phyloP scores from a whole-genome alignment of 2,888 invertebrate species.

The Drosophila multiciliata region DNA sequence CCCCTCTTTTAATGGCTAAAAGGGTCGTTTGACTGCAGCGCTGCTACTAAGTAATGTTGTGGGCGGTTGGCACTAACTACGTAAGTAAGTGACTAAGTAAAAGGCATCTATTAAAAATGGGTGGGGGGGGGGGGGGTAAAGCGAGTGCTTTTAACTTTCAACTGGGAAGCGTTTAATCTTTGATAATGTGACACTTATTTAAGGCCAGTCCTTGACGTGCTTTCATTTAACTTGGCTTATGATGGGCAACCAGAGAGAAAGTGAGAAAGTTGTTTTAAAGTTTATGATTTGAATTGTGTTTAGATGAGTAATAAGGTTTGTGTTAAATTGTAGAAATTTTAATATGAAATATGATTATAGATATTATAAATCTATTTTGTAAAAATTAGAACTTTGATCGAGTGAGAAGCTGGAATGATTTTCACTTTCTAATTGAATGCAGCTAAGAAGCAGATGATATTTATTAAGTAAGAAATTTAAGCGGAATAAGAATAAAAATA shows the following conservation, averaged over 20 bases:
- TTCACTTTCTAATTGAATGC: too few species aligned
- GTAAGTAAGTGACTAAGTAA: constrained; percentile 40
- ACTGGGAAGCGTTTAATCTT: constrained; percentile 32
- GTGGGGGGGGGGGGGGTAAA: background rate
- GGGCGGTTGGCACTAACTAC: constrained; percentile 27
- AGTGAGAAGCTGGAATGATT: background rate
- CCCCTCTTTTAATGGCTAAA: constrained; percentile 44
- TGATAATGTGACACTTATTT: constrained; percentile 24
- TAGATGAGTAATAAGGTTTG: background rate
- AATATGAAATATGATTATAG: background rate
- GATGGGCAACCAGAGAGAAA: background rate
- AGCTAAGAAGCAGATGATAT: too few species aligned
- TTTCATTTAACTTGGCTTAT: background rate
- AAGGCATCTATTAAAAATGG: constrained; percentile 37
- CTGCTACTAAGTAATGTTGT: constrained; percentile 10
- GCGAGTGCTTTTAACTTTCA: constrained; percentile 22
- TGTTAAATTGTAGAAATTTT: background rate
- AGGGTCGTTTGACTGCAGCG: constrained; percentile 29
- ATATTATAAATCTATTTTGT: background rate
- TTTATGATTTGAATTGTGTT: background rate
- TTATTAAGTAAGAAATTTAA: too few species aligned
- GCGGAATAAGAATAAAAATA: too few species aligned
- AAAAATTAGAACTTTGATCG: background rate
- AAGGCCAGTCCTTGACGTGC: constrained; percentile 1
- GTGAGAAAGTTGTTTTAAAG: background rate